Base-by-base conservation (phyloP, 1,140 invertebrate genomes). In the Penaeus vannamei region DNA sequence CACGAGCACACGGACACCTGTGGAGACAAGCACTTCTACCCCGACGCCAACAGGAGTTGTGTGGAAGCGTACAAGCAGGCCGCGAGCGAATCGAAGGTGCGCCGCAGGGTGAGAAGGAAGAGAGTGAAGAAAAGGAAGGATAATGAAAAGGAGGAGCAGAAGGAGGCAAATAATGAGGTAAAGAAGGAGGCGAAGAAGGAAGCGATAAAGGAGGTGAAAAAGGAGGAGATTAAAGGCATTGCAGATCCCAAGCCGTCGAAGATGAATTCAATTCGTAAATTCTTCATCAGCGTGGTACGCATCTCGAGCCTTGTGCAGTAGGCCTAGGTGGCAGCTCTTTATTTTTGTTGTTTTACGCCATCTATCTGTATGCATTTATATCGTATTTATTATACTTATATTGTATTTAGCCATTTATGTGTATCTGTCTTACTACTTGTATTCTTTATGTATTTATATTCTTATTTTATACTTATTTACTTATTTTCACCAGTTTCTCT, bases 171-270 rank as follows among this genome's bases (percentile, higher is more conserved):
- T 2, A 72, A 87, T 29, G 36, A 42, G 36, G 36, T 42, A 7
- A 4, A 42, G 36, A 76, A 36, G 69, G 19, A 76, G 36, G 69
- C 14, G 14, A 76, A 76, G 5, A 76, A 76, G 17, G 19, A 19
- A 14, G 19, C 1, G 80, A 22, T 20, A 10, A 53, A 53, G 53
- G 53, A 59, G 83, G 36, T 29, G 83, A 64, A 84, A 60, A 86
- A n/a, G 26, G 53, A 86, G 10, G 77, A 84, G 36, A 59, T 2
- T 1, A 72, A 87, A 3, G 53, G 42, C 22, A 59, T 60, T 10
- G 80, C 82, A 46, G 86, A 23, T 4, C 64, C 80, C 60, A 72
- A 53, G 53, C 86, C 86, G 5, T 36, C 26, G 46, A 61, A 64
- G 66, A 29, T 81, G 64, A 59, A 69, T 53, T 53, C 53, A 12